Base-by-base conservation (phyloP, 35 echinoderm and acorn worm genomes). In the Ophioderma brevispina region DNA sequence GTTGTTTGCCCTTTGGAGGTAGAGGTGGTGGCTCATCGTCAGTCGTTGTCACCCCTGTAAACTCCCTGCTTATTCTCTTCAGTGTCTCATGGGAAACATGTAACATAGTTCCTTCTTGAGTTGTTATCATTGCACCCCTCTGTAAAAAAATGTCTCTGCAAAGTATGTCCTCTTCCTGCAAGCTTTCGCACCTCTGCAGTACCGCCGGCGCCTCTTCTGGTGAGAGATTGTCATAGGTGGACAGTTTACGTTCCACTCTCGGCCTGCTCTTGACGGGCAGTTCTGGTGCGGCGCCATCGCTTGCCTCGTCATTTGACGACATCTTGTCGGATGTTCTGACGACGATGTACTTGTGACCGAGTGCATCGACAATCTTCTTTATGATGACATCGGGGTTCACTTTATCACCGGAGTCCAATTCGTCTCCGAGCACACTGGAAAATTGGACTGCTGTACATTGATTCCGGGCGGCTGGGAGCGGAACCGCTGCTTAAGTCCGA, bases 1-100 rank as follows among this genome's bases (percentile, higher is more conserved):
- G 40, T n/a, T 94, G 88, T 75, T 97, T 93, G 15, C 82, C 91
- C 49, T 97, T 97, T 10, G 92, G 92, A 28, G 95, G 95, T 11
- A 97, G 89, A 30, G 95, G 95, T 37, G 95, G 95, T 31, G 95
- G 41, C 8, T 36, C 78, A 31, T 81, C 78, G 13, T 85, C 31
- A 36, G 38, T 49, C n/a, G 38, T 32, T 70, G 59, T 25, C n/a
- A 70, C n/a, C 59, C 59, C 59, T 4, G 59, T 70, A 70, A 70
- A 13, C n/a, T 70, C 59, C n/a, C 59, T 8, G 23, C 59, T 70
- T 25, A 42, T 90, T 82, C 79, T 31, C 36, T 82, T 90, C 55
- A 64, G 21, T 1, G 49, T 82, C 21, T 46, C 89, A n/a, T 64
- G 64, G n/a, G 79, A 40, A 80, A 70, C 59, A 6, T 70, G 59